Evolutionary conservation across 2,888 invertebrate species (phyloP).

Genomic region (Encarsia formosa): DNA sequence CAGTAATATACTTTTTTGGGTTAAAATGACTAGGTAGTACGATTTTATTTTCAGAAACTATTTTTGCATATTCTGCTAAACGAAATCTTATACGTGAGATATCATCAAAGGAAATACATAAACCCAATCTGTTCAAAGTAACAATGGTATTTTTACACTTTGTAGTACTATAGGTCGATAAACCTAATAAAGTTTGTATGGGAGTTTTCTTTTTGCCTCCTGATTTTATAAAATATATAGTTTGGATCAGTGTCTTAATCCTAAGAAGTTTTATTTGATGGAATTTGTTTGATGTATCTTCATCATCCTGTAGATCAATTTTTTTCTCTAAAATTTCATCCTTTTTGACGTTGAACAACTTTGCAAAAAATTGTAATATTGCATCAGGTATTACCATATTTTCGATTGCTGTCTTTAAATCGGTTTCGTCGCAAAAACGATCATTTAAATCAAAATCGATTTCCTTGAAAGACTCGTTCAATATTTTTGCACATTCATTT

Average conservation of each 20-base stretch:
- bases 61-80: conserved; percentile 12
- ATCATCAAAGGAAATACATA: conserved; percentile 21
- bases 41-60: neutral
- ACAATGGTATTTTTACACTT: conserved; percentile 12
- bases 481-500: neutral
- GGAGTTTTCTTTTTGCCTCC: conserved; percentile 7
- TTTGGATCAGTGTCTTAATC: conserved; percentile 18
- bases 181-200: conserved; percentile 1
- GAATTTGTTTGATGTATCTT: too few species aligned
- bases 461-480: neutral
- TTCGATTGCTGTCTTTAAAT: neutral
- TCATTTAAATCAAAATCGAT: neutral
- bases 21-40: conserved; percentile 17
- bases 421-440: neutral
- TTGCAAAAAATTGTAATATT: neutral
- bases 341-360: neutral
- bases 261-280: neutral
- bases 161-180: conserved; percentile 8
- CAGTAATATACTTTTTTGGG: conserved; percentile 5
- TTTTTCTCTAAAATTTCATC: neutral
- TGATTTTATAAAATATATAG: conserved; percentile 15
- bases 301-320: neutral
- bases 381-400: neutral
- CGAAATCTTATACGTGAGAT: conserved; percentile 9
- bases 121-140: conserved; percentile 11